Evolutionary conservation across 2,888 invertebrate species (phyloP).

Genomic region (Epinotia bilunana): DNA sequence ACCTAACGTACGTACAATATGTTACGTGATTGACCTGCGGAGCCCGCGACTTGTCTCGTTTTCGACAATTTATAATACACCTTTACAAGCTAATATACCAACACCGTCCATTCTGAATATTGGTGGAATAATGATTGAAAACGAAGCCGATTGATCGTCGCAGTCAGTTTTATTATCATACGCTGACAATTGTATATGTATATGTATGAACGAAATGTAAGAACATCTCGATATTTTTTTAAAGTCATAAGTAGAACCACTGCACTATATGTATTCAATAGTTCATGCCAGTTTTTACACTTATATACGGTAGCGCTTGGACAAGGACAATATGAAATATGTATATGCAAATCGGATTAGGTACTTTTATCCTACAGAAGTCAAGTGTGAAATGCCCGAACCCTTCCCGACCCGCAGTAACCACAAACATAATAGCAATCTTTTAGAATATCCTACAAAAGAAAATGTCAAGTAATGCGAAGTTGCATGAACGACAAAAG

Average conservation of each 20-base stretch:
- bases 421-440: slow-evolving; percentile 30
- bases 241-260: neutral
- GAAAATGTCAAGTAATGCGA: slow-evolving; percentile 60
- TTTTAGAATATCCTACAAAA: slow-evolving; percentile 53
- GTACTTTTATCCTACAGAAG: slow-evolving; percentile 18
- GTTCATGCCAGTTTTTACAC: neutral
- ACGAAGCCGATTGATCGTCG: too few relatives aligned
- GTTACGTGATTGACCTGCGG: too few relatives aligned
- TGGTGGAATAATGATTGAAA: too few relatives aligned
- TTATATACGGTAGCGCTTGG: neutral
- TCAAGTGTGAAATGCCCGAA: slow-evolving; percentile 17
- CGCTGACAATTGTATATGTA: too few relatives aligned
- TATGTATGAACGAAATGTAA: too few relatives aligned
- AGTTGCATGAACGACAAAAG: slow-evolving; percentile 65
- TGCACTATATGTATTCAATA: neutral
- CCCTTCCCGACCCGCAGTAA: slow-evolving; percentile 13
- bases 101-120: too few relatives aligned
- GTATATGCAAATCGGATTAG: slow-evolving; percentile 28
- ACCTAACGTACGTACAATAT: too few relatives aligned
- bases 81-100: too few relatives aligned
- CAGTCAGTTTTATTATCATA: too few relatives aligned
- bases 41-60: too few relatives aligned
- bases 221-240: too few relatives aligned
- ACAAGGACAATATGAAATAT: slow-evolving; percentile 15
- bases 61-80: too few relatives aligned